Percentiles rank a stretch among this genome's conserved stretches.
These are phyloP conservation scores for Passer domesticus DNA, from an alignment of 2,113 vertebrate species.

Conservation along the genomic window DNA sequence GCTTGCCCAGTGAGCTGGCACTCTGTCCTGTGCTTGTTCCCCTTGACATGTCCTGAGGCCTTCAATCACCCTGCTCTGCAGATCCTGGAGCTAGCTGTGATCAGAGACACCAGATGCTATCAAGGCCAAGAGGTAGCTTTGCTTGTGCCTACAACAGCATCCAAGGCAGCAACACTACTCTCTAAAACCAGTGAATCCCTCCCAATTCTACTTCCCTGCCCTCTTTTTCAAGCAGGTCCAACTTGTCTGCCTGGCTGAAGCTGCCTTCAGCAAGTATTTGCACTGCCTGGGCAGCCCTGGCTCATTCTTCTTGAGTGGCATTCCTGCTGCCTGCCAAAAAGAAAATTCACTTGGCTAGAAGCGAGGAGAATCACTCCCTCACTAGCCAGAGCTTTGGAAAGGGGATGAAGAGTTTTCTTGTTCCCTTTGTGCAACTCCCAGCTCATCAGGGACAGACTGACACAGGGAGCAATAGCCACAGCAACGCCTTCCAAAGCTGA, in stretches of 20 bases:
- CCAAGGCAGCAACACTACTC: neutral
- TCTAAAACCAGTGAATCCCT: neutral
- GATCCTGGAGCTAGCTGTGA: slow-evolving; percentile 2
- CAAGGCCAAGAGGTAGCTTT: neutral
- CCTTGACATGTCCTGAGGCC: slow-evolving; percentile 43
- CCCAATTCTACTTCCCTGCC: neutral
- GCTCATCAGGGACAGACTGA: neutral
- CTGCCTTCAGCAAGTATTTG: neutral
- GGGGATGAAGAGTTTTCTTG: neutral
- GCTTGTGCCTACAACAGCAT: neutral
- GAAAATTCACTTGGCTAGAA: neutral
- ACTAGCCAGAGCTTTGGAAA: neutral
- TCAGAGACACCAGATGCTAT: neutral
- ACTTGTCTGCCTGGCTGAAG: neutral
- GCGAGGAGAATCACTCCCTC: neutral
- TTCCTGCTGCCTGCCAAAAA: neutral
- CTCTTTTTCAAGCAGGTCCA: neutral
- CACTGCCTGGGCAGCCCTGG: neutral
- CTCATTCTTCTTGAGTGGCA: neutral
- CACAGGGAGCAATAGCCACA: neutral
- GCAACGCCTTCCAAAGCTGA: neutral
- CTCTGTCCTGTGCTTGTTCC: slow-evolving; percentile 44
- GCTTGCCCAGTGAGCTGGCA: neutral
- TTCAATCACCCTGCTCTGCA: slow-evolving; percentile 34
- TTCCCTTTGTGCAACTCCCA: neutral